Conservation (phyloP, 2,113 vertebrate genomes). For the Grallaria varia region DNA sequence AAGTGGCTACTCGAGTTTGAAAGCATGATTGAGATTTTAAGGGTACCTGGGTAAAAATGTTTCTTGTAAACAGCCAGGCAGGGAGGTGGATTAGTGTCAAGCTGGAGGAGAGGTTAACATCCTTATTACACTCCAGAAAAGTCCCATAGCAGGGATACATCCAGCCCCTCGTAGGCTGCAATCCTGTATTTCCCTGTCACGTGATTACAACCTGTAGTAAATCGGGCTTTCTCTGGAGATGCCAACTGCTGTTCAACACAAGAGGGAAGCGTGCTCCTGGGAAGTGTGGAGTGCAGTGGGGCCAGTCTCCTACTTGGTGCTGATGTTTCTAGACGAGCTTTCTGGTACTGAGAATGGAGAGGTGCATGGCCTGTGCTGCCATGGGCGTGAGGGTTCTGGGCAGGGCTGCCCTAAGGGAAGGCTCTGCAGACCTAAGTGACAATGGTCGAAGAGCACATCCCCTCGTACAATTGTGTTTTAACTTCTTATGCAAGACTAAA, state of each 20-base stretch:
- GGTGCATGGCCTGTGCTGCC: not conserved
- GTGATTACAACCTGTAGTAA: not conserved
- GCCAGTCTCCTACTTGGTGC: not conserved
- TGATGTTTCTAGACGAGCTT: not conserved
- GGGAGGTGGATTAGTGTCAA: not conserved
- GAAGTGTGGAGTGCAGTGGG: accelerated
- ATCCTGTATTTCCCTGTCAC: not conserved
- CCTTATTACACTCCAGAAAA: not conserved
- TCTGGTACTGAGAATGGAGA: not conserved
- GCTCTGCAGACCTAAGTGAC: not conserved
- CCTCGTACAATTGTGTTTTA: not conserved
- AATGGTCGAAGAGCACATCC: not conserved
- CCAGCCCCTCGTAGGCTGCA: not conserved
- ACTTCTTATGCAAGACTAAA: not conserved
- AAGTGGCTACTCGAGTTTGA: not conserved
- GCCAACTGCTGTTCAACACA: not conserved
- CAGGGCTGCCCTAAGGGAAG: not conserved
- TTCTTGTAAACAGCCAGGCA: not conserved
- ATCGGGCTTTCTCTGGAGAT: not conserved
- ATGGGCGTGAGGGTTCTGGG: accelerated
- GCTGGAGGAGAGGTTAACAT: not conserved
- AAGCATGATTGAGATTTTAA: not conserved
- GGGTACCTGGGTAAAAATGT: not conserved
- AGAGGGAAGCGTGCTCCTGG: not conserved
- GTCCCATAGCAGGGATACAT: not conserved